Conservation (phyloP, 2,888 invertebrate species). For the Trilocha varians region DNA sequence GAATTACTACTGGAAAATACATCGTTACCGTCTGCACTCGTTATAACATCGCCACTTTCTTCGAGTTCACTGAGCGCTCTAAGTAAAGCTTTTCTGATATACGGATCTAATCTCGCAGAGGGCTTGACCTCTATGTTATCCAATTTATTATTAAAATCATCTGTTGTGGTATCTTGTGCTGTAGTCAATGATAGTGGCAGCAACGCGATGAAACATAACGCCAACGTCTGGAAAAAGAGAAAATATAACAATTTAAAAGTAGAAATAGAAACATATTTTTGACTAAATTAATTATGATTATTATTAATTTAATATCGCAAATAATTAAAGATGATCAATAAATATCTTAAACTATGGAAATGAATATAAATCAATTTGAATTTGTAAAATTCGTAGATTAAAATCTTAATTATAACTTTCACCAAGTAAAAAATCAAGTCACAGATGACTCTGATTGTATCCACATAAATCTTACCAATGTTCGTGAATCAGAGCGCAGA, state of each 20-base stretch:
- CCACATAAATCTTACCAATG: neutral
- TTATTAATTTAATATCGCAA: too few relatives aligned
- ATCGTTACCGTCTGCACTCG: conserved; percentile 49
- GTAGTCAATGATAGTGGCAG: conserved; percentile 28
- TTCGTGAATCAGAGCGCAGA: neutral
- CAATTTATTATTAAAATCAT: conserved; percentile 41
- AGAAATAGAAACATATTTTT: neutral
- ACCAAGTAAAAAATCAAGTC: neutral
- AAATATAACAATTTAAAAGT: conserved; percentile 7
- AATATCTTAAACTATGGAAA: too few relatives aligned
- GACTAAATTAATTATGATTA: neutral
- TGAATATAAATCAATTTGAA: too few relatives aligned
- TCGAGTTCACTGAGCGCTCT: conserved; percentile 85
- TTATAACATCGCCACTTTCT: conserved; percentile 65
- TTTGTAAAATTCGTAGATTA: too few relatives aligned
- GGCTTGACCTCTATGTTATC: conserved; percentile 63
- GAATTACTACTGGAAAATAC: conserved; percentile 38
- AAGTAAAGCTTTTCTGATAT: conserved; percentile 81
- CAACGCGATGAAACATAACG: conserved; percentile 36
- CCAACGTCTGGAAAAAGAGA: conserved; percentile 44
- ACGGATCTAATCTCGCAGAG: conserved; percentile 79
- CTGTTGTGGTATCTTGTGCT: conserved; percentile 42
- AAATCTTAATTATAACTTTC: too few relatives aligned
- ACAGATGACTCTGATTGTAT: neutral
- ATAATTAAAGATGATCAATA: too few relatives aligned